Conservation (phyloP, 2,113 vertebrate species). For the Cromileptes altivelis region DNA sequence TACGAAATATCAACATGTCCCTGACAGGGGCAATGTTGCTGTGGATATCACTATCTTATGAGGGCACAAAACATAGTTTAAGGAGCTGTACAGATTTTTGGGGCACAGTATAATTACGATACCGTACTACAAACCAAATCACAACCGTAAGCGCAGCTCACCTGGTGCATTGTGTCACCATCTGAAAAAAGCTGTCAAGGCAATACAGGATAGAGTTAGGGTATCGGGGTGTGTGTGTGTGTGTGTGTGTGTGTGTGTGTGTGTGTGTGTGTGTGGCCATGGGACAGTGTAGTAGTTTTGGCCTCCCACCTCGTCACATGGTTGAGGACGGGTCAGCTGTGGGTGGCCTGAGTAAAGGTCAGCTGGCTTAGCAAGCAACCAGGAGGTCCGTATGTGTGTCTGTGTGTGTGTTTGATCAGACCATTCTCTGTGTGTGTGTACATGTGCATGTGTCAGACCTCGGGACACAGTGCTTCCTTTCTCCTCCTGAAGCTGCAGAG, state of each 20-base stretch:
- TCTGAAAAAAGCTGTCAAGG: constrained; percentile 6
- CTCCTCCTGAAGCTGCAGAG: constrained; percentile 66
- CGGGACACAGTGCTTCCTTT: constrained; percentile 78
- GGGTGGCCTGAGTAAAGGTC: constrained; percentile 81
- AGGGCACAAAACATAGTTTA: neutral
- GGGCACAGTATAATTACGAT: neutral
- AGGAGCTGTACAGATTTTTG: neutral
- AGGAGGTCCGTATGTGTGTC: constrained; percentile 54
- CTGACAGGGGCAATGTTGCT: neutral
- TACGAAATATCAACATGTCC: neutral
- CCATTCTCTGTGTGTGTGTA: constrained; percentile 39
- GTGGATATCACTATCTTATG: neutral
- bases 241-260: constrained; percentile 23
- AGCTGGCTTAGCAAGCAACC: constrained; percentile 72
- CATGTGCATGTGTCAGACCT: constrained; percentile 68
- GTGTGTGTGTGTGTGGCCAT: constrained; percentile 28
- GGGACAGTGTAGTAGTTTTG: constrained; percentile 22
- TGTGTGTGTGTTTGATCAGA: constrained; percentile 41
- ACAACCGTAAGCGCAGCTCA: neutral
- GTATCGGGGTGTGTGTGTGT: neutral
- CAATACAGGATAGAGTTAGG: neutral
- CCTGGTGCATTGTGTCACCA: neutral
- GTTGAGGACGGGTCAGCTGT: constrained; percentile 64
- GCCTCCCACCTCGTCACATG: constrained; percentile 67
- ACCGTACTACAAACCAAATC: neutral